phyloP scores from a whole-genome alignment of 2,888 invertebrate species.

The Harmothoe impar region DNA sequence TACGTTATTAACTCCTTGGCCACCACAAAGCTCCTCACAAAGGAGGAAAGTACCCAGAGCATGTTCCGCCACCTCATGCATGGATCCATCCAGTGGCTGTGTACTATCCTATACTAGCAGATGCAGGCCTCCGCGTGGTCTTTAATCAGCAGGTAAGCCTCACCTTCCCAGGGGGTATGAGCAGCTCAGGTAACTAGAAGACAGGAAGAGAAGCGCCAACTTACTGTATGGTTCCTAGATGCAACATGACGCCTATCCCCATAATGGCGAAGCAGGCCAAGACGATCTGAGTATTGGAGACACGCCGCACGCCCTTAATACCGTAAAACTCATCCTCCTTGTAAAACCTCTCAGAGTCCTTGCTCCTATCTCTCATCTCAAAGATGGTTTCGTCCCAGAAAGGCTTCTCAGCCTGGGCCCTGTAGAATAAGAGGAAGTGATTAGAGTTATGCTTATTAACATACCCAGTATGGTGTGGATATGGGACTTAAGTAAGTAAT shows the following conservation, averaged over 20 bases:
- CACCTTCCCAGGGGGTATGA: background rate
- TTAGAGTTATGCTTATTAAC: background rate
- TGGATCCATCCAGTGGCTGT: too few species aligned
- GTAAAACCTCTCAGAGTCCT: conserved; percentile 76
- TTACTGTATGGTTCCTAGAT: conserved; percentile 50
- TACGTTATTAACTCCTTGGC: too few species aligned
- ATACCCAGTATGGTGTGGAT: too few species aligned
- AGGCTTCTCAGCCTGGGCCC: conserved; percentile 66
- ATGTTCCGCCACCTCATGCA: too few species aligned
- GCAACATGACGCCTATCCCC: conserved; percentile 83
- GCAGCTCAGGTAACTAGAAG: background rate
- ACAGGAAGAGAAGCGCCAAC: background rate
- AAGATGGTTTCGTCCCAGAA: conserved; percentile 84
- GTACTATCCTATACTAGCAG: too few species aligned
- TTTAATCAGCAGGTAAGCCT: too few species aligned
- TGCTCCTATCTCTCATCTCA: conserved; percentile 81
- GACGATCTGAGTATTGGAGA: conserved; percentile 87
- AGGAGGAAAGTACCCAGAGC: too few species aligned
- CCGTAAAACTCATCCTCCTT: conserved; percentile 87
- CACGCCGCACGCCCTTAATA: conserved; percentile 86
- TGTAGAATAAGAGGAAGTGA: conserved; percentile 27
- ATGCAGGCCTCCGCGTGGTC: too few species aligned
- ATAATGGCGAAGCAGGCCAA: conserved; percentile 86
- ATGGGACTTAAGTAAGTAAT: too few species aligned
- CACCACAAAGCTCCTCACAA: too few species aligned